Conservation (phyloP, 2,797 vertebrate genomes). For the Numenius phaeopus region DNA sequence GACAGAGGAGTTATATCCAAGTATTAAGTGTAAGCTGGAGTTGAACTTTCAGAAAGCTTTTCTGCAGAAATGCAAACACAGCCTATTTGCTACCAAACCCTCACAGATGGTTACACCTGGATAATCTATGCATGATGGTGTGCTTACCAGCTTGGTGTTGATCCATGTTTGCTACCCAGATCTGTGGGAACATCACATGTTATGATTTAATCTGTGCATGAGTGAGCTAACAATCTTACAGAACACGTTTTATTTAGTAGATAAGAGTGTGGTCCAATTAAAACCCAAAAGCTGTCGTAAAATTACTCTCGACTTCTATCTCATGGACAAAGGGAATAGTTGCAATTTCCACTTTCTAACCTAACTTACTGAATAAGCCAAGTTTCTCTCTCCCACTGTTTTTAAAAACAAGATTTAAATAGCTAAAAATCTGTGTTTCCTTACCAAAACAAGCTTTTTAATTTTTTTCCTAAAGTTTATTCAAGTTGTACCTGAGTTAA, state of each 20-base stretch:
- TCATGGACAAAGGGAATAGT: neutral
- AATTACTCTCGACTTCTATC: neutral
- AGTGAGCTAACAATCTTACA: conserved; percentile 10
- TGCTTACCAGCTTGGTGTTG: neutral
- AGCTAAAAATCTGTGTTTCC: neutral
- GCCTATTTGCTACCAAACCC: neutral
- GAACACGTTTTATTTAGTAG: neutral
- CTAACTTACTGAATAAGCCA: neutral
- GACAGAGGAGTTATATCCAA: neutral
- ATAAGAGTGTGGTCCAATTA: neutral
- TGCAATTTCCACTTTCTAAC: neutral
- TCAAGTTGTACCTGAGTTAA: neutral
- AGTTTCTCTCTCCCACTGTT: neutral
- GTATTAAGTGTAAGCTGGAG: neutral
- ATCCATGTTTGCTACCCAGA: neutral
- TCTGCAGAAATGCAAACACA: neutral
- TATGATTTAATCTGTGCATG: neutral
- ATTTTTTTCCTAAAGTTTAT: neutral
- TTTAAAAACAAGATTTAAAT: neutral
- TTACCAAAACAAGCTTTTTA: neutral
- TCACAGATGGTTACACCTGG: neutral
- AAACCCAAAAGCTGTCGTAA: neutral
- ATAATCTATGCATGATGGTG: neutral
- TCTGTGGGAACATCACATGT: conserved; percentile 35
- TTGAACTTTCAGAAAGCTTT: neutral